Evolutionary conservation across 2,113 vertebrate species (phyloP).

Genomic region (Beaufortia kweichowensis): DNA sequence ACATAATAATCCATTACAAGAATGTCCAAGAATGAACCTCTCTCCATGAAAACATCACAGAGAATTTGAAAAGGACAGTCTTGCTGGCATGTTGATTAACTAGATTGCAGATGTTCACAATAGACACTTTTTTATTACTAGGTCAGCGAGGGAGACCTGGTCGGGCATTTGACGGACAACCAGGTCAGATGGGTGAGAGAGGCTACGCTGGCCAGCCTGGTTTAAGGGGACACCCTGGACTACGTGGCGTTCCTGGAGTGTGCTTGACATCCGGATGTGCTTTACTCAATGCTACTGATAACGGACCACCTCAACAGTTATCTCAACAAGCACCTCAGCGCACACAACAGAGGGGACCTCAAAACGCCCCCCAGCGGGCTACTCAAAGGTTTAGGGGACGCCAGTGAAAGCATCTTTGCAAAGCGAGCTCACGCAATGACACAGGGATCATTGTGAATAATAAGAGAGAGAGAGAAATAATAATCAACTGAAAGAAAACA

Average conservation of each 20-base stretch:
- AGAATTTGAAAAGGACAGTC: background rate
- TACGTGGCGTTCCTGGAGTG: slow-evolving; percentile 74
- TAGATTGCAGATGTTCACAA: background rate
- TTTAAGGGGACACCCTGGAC: slow-evolving; percentile 71
- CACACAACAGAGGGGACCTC: background rate
- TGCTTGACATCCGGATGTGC: slow-evolving; percentile 73
- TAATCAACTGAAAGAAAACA: slow-evolving; percentile 18
- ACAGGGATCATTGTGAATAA: slow-evolving; percentile 6
- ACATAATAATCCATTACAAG: background rate
- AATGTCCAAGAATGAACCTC: background rate
- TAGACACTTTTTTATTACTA: slow-evolving; percentile 47
- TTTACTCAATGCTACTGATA: slow-evolving; percentile 56
- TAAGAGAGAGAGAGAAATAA: slow-evolving; percentile 7
- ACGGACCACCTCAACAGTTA: slow-evolving; percentile 40
- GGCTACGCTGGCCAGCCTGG: slow-evolving; percentile 72
- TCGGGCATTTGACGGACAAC: slow-evolving; percentile 72
- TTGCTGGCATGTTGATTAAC: background rate
- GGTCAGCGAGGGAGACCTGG: slow-evolving; percentile 74
- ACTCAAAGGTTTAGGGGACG: slow-evolving; percentile 63
- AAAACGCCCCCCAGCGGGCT: background rate
- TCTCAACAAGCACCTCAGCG: background rate
- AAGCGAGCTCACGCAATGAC: slow-evolving; percentile 18
- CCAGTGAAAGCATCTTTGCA: slow-evolving; percentile 55
- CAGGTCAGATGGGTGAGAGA: slow-evolving; percentile 72
- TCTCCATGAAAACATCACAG: background rate